These are phyloP conservation scores for Luperina testacea DNA, from an alignment of 2,888 invertebrate genomes.

Conservation along the genomic window DNA sequence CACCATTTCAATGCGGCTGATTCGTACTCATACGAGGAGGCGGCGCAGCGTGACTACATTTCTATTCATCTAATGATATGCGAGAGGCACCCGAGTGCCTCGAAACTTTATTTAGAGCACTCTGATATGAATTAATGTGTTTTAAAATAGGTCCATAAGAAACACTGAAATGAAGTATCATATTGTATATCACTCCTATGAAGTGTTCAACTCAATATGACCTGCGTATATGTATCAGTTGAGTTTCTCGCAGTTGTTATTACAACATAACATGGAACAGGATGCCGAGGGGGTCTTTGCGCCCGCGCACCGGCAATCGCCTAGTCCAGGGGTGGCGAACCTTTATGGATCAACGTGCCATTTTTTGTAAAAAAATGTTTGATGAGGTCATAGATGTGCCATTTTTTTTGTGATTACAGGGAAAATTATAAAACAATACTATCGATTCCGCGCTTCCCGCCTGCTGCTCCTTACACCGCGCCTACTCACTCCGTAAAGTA, in stretches of 20 bases:
- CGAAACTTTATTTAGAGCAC: conserved; percentile 19
- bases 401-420: too few species aligned
- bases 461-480: too few species aligned
- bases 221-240: neutral
- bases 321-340: too few species aligned
- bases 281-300: too few species aligned
- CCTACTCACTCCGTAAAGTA: too few species aligned
- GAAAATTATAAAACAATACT: too few species aligned
- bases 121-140: conserved; percentile 51
- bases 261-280: conserved; percentile 5
- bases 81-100: neutral
- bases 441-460: too few species aligned
- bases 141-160: conserved; percentile 36
- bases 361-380: too few species aligned
- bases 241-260: neutral
- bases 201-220: conserved; percentile 13
- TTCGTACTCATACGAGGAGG: neutral
- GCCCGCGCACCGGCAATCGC: neutral
- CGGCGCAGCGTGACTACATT: neutral
- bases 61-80: neutral
- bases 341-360: too few species aligned
- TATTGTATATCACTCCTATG: conserved; percentile 1
- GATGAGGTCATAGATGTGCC: too few species aligned
- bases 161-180: neutral
- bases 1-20: neutral